Conservation (phyloP, 2,113 vertebrate genomes). For the Cheilinus undulatus region DNA sequence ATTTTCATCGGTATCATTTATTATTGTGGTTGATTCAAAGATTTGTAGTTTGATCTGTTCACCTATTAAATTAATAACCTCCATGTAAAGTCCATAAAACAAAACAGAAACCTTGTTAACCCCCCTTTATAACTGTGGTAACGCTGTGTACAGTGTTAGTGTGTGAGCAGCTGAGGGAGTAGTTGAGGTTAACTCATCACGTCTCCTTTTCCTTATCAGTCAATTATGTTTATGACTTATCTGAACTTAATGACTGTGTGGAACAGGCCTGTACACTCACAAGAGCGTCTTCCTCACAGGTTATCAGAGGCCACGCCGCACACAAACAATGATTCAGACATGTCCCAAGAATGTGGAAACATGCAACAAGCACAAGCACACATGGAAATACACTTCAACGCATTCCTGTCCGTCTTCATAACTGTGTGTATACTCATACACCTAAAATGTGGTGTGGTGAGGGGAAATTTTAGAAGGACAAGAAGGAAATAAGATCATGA, state of each 20-base stretch:
- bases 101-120: conserved; percentile 5
- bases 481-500: conserved; percentile 3
- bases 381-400: conserved; percentile 23
- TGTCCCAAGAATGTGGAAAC: conserved; percentile 22
- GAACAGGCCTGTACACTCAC: conserved; percentile 2
- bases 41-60: neutral
- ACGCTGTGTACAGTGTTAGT: neutral
- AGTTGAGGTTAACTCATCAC: conserved; percentile 56
- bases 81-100: neutral
- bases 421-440: neutral
- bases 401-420: conserved; percentile 13
- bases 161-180: neutral
- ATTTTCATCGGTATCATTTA: neutral
- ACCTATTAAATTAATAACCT: neutral
- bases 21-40: neutral
- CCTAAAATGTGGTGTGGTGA: neutral
- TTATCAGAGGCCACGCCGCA: conserved; percentile 42
- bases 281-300: conserved; percentile 40
- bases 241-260: conserved; percentile 64
- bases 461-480: neutral
- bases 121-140: neutral
- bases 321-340: conserved; percentile 59
- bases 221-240: conserved; percentile 74
- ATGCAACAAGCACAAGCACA: conserved; percentile 4
- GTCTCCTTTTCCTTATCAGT: conserved; percentile 74